Conservation (phyloP, 2,797 vertebrate species). For the Melanotaenia pygmaea region DNA sequence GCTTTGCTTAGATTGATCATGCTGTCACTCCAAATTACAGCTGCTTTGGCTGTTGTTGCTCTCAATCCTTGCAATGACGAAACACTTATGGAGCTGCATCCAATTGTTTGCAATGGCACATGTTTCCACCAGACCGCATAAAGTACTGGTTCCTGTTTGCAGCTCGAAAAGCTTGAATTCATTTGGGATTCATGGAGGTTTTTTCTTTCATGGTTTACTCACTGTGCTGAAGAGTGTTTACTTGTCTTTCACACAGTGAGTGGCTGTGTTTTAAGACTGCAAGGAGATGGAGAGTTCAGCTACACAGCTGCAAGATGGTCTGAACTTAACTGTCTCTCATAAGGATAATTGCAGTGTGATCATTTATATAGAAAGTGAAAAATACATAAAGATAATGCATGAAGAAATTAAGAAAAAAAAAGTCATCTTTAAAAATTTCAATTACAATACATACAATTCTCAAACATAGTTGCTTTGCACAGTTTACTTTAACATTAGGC, state of each 20-base stretch:
- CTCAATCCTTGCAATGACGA: slow-evolving; percentile 41
- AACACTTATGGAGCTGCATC: slow-evolving; percentile 24
- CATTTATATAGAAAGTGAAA: background rate
- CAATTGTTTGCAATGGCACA: slow-evolving; percentile 41
- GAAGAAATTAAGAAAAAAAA: background rate
- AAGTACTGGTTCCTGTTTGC: slow-evolving; percentile 5
- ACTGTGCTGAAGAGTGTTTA: slow-evolving; percentile 55
- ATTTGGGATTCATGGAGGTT: slow-evolving; percentile 22
- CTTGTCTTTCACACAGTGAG: slow-evolving; percentile 48
- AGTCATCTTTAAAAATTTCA: background rate
- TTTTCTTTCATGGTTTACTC: slow-evolving; percentile 53
- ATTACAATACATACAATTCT: background rate
- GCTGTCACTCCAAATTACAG: slow-evolving; percentile 57
- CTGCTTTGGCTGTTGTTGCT: slow-evolving; percentile 35
- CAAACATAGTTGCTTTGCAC: background rate
- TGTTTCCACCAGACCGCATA: slow-evolving; percentile 34
- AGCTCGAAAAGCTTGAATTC: slow-evolving; percentile 36
- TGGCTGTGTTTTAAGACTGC: slow-evolving; percentile 44
- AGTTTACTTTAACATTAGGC: background rate
- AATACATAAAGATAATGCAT: background rate
- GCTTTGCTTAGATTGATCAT: slow-evolving; percentile 61
- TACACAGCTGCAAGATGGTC: slow-evolving; percentile 34
- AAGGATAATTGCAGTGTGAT: background rate
- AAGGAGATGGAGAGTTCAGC: slow-evolving; percentile 34
- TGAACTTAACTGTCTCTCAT: slow-evolving; percentile 17